These are phyloP conservation scores for Metridium senile DNA, from an alignment of 92 coral and sea anemone species.

Conservation along the genomic window DNA sequence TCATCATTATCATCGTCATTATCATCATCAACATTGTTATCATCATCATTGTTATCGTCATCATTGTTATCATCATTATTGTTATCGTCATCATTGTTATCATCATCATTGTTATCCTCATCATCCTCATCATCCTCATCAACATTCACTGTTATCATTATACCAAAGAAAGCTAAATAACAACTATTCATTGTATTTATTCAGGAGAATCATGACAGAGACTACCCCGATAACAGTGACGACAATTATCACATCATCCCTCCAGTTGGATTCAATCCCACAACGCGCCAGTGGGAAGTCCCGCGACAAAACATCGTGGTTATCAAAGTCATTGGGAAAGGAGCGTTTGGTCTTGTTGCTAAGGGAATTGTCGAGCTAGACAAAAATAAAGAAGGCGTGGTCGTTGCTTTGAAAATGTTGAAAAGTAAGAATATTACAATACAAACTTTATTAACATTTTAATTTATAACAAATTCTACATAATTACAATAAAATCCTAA, in stretches of 20 bases:
- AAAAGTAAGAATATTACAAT: slow-evolving; percentile 49
- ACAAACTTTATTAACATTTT: no score
- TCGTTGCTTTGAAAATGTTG: slow-evolving; percentile 70
- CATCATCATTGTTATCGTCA: no score
- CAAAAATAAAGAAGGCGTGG: slow-evolving; percentile 21
- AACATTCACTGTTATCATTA: no score
- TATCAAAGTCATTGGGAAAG: slow-evolving; percentile 68
- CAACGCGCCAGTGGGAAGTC: slow-evolving; percentile 38
- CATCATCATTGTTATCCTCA: no score
- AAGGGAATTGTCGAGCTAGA: slow-evolving; percentile 45
- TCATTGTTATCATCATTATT: no score
- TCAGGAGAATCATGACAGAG: slow-evolving; percentile 28
- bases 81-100: no score
- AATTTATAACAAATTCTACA: no score
- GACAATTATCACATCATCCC: slow-evolving; percentile 38
- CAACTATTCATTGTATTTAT: background rate
- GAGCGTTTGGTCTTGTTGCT: slow-evolving; percentile 74
- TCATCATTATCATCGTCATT: no score
- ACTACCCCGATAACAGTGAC: background rate
- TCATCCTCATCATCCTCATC: no score
- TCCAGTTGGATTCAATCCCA: slow-evolving; percentile 21
- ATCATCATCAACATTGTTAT: no score
- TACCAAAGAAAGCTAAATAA: background rate
- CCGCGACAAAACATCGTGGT: slow-evolving; percentile 55
- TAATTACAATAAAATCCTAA: no score